Conservation (phyloP, 2,113 vertebrate species). For the Takifugu flavidus region DNA sequence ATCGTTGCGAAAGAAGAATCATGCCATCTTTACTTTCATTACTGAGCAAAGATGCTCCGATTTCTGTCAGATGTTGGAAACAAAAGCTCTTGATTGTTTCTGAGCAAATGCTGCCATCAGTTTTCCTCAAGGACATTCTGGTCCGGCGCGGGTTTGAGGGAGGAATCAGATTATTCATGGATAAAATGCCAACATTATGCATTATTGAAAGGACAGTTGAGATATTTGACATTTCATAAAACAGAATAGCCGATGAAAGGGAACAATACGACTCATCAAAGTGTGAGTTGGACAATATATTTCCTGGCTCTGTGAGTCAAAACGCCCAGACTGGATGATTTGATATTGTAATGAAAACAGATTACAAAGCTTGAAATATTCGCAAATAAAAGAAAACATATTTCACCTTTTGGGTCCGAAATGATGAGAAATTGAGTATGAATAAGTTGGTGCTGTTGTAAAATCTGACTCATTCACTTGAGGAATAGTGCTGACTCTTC, state of each 20-base stretch:
- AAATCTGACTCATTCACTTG: no score
- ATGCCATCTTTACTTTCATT: no score
- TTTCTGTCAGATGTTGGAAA: background rate
- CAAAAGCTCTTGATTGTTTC: background rate
- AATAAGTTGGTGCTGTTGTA: no score
- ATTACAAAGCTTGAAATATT: background rate
- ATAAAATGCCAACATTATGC: background rate
- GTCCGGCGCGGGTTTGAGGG: background rate
- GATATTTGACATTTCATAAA: constrained; percentile 13
- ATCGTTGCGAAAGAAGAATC: no score
- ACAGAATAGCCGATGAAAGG: constrained; percentile 14
- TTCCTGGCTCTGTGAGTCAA: background rate
- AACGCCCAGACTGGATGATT: no score
- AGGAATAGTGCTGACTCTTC: no score
- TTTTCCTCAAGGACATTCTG: background rate
- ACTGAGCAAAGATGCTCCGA: background rate
- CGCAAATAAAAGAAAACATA: background rate
- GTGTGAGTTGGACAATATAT: background rate
- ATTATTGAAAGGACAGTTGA: constrained; percentile 18
- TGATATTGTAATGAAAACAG: background rate
- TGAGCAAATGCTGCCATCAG: background rate
- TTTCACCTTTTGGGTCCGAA: background rate
- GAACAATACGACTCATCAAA: constrained; percentile 13
- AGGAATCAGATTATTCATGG: constrained; percentile 6
- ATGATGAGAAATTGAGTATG: no score